These are phyloP conservation scores for Erythrocercus mccallii DNA, from an alignment of 2,113 vertebrate genomes.

Conservation along the genomic window DNA sequence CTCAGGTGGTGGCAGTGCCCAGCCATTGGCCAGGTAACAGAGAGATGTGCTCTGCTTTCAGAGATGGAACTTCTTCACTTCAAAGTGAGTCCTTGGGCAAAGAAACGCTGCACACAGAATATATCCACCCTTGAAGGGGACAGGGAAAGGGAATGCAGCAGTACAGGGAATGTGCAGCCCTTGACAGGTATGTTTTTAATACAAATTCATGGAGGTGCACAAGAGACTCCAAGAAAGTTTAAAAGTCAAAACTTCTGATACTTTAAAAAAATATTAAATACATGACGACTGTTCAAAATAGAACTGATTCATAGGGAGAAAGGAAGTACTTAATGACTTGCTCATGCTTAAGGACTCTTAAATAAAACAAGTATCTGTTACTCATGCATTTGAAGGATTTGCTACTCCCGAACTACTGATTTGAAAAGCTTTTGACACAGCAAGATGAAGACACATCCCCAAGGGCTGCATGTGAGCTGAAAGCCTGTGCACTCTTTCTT, in stretches of 20 bases:
- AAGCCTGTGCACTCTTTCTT: neutral
- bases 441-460: neutral
- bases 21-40: rapidly evolving
- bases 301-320: neutral
- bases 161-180: neutral
- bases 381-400: neutral
- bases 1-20: neutral
- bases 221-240: neutral
- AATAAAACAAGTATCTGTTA: conserved; percentile 28
- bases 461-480: neutral
- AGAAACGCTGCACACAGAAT: neutral
- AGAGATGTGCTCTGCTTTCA: neutral
- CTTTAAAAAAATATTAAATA: neutral
- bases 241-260: neutral
- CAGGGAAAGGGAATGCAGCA: neutral
- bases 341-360: conserved; percentile 32
- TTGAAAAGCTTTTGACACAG: neutral
- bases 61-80: neutral
- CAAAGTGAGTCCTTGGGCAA: neutral
- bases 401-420: neutral
- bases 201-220: neutral
- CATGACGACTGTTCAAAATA: neutral
- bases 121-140: neutral
- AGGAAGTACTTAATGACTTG: conserved; percentile 8
- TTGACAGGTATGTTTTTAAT: neutral